Percentiles rank a stretch among this genome's conserved stretches.
Evolutionary conservation across 2,888 invertebrate species (phyloP).

Genomic region (Platerodrilus igneus): DNA sequence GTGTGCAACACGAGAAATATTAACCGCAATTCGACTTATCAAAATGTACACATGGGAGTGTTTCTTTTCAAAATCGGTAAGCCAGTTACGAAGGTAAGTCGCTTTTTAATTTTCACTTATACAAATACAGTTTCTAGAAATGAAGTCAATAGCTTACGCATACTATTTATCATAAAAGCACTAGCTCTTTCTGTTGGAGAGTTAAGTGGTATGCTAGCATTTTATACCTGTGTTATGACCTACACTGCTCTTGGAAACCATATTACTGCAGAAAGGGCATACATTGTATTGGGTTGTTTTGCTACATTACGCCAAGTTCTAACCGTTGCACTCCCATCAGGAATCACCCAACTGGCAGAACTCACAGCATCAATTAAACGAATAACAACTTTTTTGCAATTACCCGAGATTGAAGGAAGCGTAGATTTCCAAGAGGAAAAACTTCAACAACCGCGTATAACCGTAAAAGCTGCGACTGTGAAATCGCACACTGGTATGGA

Average conservation of each 20-base stretch:
- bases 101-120: not conserved
- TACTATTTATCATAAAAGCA: constrained; percentile 38
- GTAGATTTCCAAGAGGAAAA: not conserved
- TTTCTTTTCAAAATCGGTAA: constrained; percentile 70
- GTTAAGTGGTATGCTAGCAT: constrained; percentile 39
- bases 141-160: constrained; percentile 57
- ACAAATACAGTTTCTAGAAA: constrained; percentile 49
- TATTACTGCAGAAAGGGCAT: constrained; percentile 78
- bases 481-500: constrained; percentile 47
- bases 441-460: not conserved
- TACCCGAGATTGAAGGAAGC: constrained; percentile 31
- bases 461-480: constrained; percentile 55
- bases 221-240: constrained; percentile 46
- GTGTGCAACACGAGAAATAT: constrained; percentile 83
- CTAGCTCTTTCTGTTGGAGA: constrained; percentile 36
- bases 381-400: constrained; percentile 56
- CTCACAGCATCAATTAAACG: constrained; percentile 68
- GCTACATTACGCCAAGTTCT: constrained; percentile 80
- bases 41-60: constrained; percentile 90
- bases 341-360: constrained; percentile 76
- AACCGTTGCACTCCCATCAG: constrained; percentile 85
- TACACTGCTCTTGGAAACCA: constrained; percentile 65
- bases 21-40: constrained; percentile 78
- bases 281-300: constrained; percentile 86
- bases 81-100: constrained; percentile 65